phyloP scores from a whole-genome alignment of 2,888 invertebrate genomes.

The Empis stercorea region DNA sequence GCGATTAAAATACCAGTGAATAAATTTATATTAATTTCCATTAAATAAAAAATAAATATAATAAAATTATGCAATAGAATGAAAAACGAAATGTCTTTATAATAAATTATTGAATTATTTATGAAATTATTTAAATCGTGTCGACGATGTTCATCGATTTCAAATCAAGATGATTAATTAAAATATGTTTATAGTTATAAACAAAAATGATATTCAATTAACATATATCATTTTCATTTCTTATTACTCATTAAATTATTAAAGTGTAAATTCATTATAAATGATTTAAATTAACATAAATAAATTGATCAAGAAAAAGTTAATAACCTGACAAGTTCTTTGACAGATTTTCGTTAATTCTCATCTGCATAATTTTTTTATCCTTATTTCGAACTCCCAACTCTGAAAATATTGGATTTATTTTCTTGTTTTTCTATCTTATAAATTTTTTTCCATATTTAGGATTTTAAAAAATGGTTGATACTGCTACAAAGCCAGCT shows the following conservation, averaged over 20 bases:
- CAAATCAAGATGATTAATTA: constrained; percentile 6
- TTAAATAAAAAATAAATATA: constrained; percentile 1
- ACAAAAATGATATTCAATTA: too few species aligned
- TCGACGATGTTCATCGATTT: constrained; percentile 24
- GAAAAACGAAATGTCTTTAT: constrained; percentile 8
- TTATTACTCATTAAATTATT: too few species aligned
- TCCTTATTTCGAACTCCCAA: too few species aligned
- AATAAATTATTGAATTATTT: constrained; percentile 13
- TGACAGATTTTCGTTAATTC: neutral
- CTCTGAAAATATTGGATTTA: too few species aligned
- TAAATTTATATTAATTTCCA: constrained; percentile 6
- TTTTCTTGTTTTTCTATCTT: too few species aligned
- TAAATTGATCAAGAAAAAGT: too few species aligned
- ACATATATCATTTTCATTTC: too few species aligned
- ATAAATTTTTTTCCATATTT: neutral
- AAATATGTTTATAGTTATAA: too few species aligned
- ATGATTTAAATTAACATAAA: too few species aligned
- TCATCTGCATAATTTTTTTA: too few species aligned
- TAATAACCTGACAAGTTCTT: constrained; percentile 2
- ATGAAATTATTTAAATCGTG: constrained; percentile 5
- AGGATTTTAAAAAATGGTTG: constrained; percentile 30
- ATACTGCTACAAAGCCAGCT: constrained; percentile 32
- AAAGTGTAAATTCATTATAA: too few species aligned
- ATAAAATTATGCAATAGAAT: neutral
- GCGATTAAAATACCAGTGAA: constrained; percentile 19